Conservation (phyloP, 2,113 vertebrate genomes). For the Eudyptes chrysolophus region DNA sequence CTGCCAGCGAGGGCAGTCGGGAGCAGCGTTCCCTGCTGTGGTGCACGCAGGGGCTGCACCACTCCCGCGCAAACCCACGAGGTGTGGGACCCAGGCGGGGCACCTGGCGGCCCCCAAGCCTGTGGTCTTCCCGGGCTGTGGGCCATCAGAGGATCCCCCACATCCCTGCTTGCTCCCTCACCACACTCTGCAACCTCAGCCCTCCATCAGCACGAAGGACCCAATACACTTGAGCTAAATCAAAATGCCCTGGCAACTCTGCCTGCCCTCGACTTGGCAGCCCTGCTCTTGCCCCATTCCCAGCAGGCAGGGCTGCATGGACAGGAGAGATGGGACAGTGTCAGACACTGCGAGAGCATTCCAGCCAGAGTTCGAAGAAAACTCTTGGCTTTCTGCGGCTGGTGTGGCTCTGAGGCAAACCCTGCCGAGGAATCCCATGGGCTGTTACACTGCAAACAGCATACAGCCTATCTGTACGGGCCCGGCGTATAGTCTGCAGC, state of each 20-base stretch:
- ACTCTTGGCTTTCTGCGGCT: background rate
- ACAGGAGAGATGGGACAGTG: too few species aligned
- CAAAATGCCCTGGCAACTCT: accelerated
- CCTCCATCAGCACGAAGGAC: background rate
- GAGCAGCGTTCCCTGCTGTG: too few species aligned
- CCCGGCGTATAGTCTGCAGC: accelerated
- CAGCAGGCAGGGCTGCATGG: background rate
- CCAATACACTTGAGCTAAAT: accelerated
- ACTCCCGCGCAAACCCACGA: accelerated
- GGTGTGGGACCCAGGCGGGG: background rate
- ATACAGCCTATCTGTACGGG: accelerated
- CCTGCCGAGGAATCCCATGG: background rate
- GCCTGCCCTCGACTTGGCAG: background rate
- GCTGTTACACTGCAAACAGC: background rate
- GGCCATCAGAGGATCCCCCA: background rate
- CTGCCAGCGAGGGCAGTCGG: background rate
- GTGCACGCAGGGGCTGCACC: background rate
- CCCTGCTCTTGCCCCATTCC: background rate
- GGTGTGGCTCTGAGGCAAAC: background rate
- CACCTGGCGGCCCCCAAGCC: background rate
- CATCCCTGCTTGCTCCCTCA: accelerated
- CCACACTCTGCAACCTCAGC: accelerated
- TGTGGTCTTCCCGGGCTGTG: accelerated
- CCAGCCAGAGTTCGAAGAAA: background rate
- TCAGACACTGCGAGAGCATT: background rate